Evolutionary conservation across 2,113 vertebrate species (phyloP).

Genomic region (Meles meles): DNA sequence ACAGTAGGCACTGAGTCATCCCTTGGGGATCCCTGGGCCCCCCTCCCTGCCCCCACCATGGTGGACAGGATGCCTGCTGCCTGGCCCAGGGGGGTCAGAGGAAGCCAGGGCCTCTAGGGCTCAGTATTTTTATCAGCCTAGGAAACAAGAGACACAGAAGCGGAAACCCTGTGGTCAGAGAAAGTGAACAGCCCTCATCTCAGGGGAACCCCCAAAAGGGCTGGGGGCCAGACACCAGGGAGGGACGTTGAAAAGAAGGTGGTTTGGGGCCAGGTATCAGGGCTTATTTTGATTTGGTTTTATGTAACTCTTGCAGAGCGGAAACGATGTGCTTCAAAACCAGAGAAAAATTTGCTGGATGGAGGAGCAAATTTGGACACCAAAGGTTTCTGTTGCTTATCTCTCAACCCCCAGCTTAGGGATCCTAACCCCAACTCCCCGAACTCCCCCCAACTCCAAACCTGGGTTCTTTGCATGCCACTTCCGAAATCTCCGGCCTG

Average conservation of each 20-base stretch:
- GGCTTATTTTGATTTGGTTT: neutral
- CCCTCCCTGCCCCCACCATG: neutral
- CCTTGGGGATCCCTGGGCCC: conserved; percentile 40
- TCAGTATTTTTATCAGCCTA: conserved; percentile 76
- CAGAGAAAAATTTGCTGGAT: neutral
- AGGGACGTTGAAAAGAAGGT: neutral
- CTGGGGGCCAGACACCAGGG: conserved; percentile 59
- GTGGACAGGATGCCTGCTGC: conserved; percentile 68
- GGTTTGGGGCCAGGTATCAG: neutral
- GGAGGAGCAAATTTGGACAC: neutral
- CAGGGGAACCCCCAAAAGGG: conserved; percentile 71
- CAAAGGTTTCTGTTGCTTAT: neutral
- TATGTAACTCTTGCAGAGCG: neutral
- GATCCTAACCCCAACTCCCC: neutral
- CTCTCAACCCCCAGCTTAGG: neutral
- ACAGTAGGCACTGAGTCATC: conserved; percentile 42
- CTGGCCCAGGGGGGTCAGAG: conserved; percentile 58
- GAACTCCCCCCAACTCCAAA: neutral
- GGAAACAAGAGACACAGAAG: conserved; percentile 69
- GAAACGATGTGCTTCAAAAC: neutral
- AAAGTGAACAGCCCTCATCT: conserved; percentile 72
- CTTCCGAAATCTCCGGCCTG: conserved; percentile 62
- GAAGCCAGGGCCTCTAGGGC: conserved; percentile 72
- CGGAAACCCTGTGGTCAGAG: conserved; percentile 76
- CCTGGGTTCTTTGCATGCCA: conserved; percentile 62